A percentile compares a stretch with the other conserved stretches of the same genome.
These are phyloP conservation scores for Nipponacmea schrenckii DNA, from an alignment of 2,888 invertebrate species.

Conservation along the genomic window DNA sequence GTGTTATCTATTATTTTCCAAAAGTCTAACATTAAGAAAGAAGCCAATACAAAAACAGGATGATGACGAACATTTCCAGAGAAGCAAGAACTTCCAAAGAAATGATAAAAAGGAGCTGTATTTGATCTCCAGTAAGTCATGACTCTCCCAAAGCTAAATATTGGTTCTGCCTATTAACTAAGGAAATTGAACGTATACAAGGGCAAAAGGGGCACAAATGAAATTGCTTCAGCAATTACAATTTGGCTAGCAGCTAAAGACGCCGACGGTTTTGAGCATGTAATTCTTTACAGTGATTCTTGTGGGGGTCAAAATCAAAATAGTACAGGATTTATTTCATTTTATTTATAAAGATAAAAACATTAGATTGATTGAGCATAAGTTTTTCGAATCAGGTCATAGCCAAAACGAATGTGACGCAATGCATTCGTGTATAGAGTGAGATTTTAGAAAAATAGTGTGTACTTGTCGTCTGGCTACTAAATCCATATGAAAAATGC, in stretches of 20 bases:
- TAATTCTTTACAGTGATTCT: conserved; percentile 1
- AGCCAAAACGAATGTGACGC: neutral
- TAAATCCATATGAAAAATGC: neutral
- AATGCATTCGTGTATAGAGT: neutral
- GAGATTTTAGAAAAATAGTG: neutral
- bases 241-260: neutral
- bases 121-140: neutral
- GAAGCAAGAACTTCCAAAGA: neutral
- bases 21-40: neutral
- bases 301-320: neutral
- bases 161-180: neutral
- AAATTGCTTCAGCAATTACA: neutral
- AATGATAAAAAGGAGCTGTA: neutral
- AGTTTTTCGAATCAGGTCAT: neutral
- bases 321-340: neutral
- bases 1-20: neutral
- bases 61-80: neutral
- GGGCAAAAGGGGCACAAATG: neutral
- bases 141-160: neutral
- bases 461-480: neutral
- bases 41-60: neutral
- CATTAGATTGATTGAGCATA: neutral
- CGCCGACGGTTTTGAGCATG: neutral
- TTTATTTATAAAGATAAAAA: neutral
- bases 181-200: neutral